Evolutionary conservation across 2,888 invertebrate species (phyloP).

Genomic region (Anaspis maculata): DNA sequence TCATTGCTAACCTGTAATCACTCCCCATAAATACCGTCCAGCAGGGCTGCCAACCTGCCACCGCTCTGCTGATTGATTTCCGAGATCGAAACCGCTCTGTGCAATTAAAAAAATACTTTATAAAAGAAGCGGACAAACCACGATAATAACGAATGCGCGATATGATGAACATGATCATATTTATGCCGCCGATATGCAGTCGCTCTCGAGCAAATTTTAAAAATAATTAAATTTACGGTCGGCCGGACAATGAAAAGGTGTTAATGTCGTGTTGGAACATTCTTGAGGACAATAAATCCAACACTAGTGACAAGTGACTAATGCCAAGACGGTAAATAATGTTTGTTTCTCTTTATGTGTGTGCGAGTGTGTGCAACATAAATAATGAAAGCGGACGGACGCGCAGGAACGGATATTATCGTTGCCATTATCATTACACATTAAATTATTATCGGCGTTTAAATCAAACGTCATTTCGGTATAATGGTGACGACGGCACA

Average conservation of each 20-base stretch:
- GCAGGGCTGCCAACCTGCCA: constrained; percentile 20
- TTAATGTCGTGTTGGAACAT: constrained; percentile 11
- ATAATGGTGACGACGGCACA: too few relatives aligned
- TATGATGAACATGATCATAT: too few relatives aligned
- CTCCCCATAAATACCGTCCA: constrained; percentile 28
- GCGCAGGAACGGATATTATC: too few relatives aligned
- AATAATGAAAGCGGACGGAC: constrained; percentile 22
- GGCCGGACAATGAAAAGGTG: constrained; percentile 11
- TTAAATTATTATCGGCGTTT: constrained; percentile 21
- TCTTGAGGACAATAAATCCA: constrained; percentile 22
- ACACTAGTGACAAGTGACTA: constrained; percentile 24
- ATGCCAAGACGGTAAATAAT: constrained; percentile 26
- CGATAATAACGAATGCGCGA: too few relatives aligned
- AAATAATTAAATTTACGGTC: constrained; percentile 9
- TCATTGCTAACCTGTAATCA: constrained; percentile 32
- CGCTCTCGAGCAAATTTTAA: too few relatives aligned
- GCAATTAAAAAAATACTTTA: too few relatives aligned
- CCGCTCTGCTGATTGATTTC: constrained; percentile 14
- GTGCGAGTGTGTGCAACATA: constrained; percentile 20
- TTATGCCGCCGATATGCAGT: too few relatives aligned
- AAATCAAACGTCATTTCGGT: neutral
- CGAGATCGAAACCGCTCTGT: too few relatives aligned
- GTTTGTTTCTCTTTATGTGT: constrained; percentile 20
- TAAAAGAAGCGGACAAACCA: too few relatives aligned
- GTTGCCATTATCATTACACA: too few relatives aligned